These are phyloP conservation scores for Loxodonta africana DNA, from an alignment of 2,113 vertebrate genomes.

Conservation along the genomic window DNA sequence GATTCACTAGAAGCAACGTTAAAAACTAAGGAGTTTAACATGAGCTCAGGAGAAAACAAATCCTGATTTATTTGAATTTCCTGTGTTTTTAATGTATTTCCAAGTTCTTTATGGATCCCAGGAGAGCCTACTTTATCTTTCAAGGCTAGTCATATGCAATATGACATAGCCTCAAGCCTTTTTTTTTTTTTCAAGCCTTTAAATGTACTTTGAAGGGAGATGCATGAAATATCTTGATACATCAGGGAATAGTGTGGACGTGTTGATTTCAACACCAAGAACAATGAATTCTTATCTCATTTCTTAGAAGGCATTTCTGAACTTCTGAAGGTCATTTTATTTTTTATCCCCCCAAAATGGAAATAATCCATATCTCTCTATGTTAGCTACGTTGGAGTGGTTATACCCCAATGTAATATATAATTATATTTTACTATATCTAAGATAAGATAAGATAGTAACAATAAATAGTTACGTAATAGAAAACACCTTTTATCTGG, in stretches of 20 bases:
- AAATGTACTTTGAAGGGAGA: neutral
- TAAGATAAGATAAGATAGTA: neutral
- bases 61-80: slow-evolving; percentile 40
- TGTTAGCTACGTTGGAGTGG: neutral
- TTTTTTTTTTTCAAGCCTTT: neutral
- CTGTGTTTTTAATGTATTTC: slow-evolving; percentile 31
- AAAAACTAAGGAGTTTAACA: slow-evolving; percentile 1
- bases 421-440: neutral
- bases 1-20: slow-evolving; percentile 38
- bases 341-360: neutral
- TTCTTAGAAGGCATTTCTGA: neutral
- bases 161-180: neutral
- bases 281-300: neutral
- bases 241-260: neutral
- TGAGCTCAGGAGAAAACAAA: slow-evolving; percentile 42
- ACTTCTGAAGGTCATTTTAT: neutral
- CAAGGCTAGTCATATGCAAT: neutral
- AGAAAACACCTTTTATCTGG: neutral
- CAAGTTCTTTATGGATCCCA: neutral
- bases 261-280: neutral
- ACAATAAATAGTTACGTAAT: neutral
- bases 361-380: slow-evolving; percentile 47
- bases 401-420: neutral
- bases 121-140: neutral
- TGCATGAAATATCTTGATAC: neutral